phyloP scores from a whole-genome alignment of 2,797 vertebrate species.

The Acanthis flammea region DNA sequence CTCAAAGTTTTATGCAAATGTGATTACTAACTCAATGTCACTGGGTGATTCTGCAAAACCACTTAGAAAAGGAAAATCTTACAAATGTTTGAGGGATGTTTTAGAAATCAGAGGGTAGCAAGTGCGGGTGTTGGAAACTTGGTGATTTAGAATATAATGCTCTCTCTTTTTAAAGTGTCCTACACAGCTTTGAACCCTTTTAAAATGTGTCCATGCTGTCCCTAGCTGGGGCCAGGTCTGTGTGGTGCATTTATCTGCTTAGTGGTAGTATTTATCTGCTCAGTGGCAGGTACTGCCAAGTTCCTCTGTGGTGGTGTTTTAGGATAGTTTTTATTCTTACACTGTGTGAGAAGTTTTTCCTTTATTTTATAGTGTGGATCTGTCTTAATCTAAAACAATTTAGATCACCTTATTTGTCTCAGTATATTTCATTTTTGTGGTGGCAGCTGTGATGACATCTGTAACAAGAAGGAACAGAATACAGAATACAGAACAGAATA shows the following conservation, averaged over 20 bases:
- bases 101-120: background rate
- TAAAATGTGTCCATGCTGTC: background rate
- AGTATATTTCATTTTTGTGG: background rate
- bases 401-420: background rate
- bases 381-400: background rate
- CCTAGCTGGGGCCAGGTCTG: background rate
- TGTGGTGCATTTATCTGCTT: background rate
- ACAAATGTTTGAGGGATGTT: background rate
- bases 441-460: background rate
- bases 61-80: background rate
- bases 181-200: background rate
- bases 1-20: background rate
- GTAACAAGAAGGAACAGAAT: background rate
- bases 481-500: background rate
- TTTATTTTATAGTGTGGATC: background rate
- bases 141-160: background rate
- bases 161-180: background rate
- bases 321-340: background rate
- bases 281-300: background rate
- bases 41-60: background rate
- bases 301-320: background rate
- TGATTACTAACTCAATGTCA: background rate
- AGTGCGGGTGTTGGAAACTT: background rate
- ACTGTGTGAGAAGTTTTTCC: background rate
- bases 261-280: background rate